These are phyloP conservation scores for Columba guinea DNA, from an alignment of 2,797 vertebrate species.

Conservation along the genomic window DNA sequence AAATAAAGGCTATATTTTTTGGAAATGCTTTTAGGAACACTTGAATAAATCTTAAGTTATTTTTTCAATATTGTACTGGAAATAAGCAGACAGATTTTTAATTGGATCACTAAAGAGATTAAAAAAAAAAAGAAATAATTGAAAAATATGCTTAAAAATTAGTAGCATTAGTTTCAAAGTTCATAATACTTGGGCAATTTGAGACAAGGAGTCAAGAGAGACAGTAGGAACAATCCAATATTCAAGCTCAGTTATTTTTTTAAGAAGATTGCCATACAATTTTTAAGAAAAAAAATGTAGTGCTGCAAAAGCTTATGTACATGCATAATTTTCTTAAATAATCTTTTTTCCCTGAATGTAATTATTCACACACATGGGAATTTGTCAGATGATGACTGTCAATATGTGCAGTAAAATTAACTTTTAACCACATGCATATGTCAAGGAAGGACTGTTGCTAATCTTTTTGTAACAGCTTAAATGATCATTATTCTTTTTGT, in stretches of 20 bases:
- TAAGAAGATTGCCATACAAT: background rate
- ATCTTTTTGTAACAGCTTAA: constrained; percentile 47
- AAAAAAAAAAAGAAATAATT: background rate
- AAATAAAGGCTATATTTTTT: background rate
- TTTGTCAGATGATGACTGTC: background rate
- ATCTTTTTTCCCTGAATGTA: background rate
- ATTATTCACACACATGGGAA: background rate
- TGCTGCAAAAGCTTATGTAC: background rate
- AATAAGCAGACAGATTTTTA: background rate
- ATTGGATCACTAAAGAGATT: background rate
- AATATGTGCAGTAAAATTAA: background rate
- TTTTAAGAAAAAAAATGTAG: background rate
- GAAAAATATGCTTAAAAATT: background rate
- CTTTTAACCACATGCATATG: constrained; percentile 37
- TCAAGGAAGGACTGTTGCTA: constrained; percentile 3
- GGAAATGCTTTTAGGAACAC: background rate
- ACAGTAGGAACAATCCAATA: background rate
- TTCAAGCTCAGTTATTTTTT: background rate
- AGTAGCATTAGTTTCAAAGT: background rate
- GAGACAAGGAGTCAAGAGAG: background rate
- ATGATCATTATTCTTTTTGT: constrained; percentile 29
- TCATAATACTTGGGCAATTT: background rate
- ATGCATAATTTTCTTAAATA: background rate
- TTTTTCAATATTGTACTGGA: background rate
- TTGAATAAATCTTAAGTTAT: background rate